Evolutionary conservation across 1,140 invertebrate genomes (phyloP), one percentile per base, ranked within the genome.

Genomic region (Charaxes varanes): DNA sequence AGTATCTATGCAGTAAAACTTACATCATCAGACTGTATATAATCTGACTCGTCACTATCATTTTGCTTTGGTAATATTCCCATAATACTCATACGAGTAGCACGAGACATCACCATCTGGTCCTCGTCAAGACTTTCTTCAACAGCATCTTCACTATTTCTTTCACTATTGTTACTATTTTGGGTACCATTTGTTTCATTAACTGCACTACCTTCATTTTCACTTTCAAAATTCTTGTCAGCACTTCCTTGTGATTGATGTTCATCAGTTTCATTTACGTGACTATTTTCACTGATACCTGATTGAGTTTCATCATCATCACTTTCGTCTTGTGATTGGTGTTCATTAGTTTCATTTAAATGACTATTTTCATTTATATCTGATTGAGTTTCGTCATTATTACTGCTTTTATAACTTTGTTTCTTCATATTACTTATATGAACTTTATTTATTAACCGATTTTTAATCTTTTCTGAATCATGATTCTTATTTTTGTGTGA

Each of bases 61-160:
- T 69, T 63, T 16, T 68, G 67, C 12, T 72, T 74, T 0, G 74
- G 70, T 46, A 78, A 54, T 3, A 80, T 42, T 8, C 84, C 84
- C 63, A 82, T 80, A 16, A 85, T 85, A 31, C 81, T 84, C 69
- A 84, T 74, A 1, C 84, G 47, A 0, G 84, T 85, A 1, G 79
- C 81, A 17, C 80, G 57, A 0, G 79, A 83, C 62, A 84, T 65
- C 22, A 70, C 60, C 63, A 82, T 68, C 24, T 67, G 59, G 22
- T 81, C 72, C 19, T 84, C 81, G 48, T 81, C 65, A 3, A 53
- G 35, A 19, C 55, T 67, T 1, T 71, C 64, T 16, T 76, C 64
- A 37, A 60, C 52, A n/a, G 35, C 41, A 22, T 33, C 27, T 6
- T 32, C 42, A 22, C 32, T 30, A 23, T 40, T 30, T 13, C 12